Conservation (phyloP, 30 jellyfish, hydroid and myxozoan genomes). For the Turritopsis rubra region DNA sequence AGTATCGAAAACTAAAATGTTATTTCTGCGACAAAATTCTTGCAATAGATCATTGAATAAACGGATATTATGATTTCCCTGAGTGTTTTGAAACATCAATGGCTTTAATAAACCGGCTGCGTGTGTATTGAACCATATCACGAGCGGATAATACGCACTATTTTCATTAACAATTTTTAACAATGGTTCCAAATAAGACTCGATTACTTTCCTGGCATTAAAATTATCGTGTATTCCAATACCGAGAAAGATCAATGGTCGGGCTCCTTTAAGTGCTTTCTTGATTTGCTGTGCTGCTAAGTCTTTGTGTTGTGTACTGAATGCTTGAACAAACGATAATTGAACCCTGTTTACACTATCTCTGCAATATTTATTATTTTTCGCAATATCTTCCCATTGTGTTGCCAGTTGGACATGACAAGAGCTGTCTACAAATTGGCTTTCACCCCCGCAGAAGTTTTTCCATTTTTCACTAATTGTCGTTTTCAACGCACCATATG, state of each 20-base stretch:
- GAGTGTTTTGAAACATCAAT: conserved; percentile 47
- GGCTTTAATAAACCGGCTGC: conserved; percentile 88
- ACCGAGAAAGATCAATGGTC: conserved; percentile 67
- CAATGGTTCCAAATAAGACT: conserved; percentile 44
- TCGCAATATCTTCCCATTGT: conserved; percentile 54
- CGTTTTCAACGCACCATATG: conserved; percentile 62
- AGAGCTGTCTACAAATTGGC: conserved; percentile 85
- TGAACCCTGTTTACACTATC: conserved; percentile 25
- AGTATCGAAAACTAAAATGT: conserved; percentile 52
- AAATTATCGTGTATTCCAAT: conserved; percentile 89
- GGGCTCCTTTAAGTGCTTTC: conserved; percentile 36
- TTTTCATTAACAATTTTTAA: conserved; percentile 11
- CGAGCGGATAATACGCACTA: conserved; percentile 5
- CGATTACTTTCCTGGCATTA: conserved; percentile 52
- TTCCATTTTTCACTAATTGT: conserved; percentile 23
- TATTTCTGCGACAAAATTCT: conserved; percentile 43
- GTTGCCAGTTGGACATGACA: conserved; percentile 78
- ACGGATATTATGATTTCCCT: conserved; percentile 49
- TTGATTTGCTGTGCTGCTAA: conserved; percentile 43
- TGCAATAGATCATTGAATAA: conserved; percentile 36
- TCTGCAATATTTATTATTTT: conserved; percentile 46
- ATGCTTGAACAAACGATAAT: conserved; percentile 71
- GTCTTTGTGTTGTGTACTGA: conserved; percentile 29
- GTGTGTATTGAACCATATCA: conserved; percentile 87
- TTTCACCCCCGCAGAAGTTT: conserved; percentile 75